These are phyloP conservation scores for Diaperis boleti DNA, from an alignment of 2,888 invertebrate species.

Conservation along the genomic window DNA sequence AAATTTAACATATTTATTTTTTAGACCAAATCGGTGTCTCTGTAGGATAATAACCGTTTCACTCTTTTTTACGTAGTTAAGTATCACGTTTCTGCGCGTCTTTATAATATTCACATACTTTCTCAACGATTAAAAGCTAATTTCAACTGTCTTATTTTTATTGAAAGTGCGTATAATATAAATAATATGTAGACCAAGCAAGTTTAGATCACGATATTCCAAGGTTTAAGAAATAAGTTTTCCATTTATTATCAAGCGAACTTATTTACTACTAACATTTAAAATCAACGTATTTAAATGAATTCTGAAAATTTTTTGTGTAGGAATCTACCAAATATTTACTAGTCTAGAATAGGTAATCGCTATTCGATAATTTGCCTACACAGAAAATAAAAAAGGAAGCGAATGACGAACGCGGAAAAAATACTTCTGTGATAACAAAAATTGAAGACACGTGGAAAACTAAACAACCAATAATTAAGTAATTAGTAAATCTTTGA, in stretches of 20 bases:
- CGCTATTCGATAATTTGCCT: neutral
- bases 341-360: neutral
- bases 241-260: neutral
- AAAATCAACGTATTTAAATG: slow-evolving; percentile 1
- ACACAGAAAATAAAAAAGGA: neutral
- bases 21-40: neutral
- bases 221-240: too few species aligned
- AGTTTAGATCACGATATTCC: too few species aligned
- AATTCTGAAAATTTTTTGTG: neutral
- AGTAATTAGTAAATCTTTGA: too few species aligned
- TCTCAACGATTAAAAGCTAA: slow-evolving; percentile 1
- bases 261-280: neutral
- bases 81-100: slow-evolving; percentile 1
- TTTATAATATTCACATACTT: slow-evolving; percentile 7
- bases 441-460: too few species aligned
- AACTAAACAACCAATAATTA: too few species aligned
- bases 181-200: too few species aligned
- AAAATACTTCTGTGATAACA: too few species aligned
- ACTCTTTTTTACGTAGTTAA: slow-evolving; percentile 2
- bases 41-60: neutral
- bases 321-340: neutral
- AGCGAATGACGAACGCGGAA: neutral
- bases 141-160: neutral
- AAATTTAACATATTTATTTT: slow-evolving; percentile 1
- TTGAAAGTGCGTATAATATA: too few species aligned